A percentile compares a stretch with the other conserved stretches of the same genome.
These are phyloP conservation scores for Koerneria pararmatus DNA, from an alignment of 2,888 invertebrate species.

Conservation along the genomic window DNA sequence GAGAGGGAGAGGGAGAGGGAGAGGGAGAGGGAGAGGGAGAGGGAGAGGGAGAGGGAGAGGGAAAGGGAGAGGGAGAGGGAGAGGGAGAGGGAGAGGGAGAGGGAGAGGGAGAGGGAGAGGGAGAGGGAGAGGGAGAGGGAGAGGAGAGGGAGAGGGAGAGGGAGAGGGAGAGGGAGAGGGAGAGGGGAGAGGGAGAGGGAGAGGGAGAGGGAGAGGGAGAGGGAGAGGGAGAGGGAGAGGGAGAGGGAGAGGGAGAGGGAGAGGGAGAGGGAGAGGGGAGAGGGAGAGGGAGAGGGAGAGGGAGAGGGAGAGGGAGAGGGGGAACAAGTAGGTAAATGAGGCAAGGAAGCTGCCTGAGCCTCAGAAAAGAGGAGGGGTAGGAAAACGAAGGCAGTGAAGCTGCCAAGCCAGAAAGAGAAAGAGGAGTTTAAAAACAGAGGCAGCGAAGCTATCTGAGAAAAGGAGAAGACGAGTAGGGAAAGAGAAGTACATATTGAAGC, in stretches of 20 bases:
- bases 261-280: slow-evolving; percentile 6
- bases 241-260: slow-evolving; percentile 6
- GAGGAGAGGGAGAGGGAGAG: slow-evolving; percentile 6
- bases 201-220: slow-evolving; percentile 6
- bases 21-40: slow-evolving; percentile 6
- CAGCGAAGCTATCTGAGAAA: too few species aligned
- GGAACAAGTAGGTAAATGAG: background rate
- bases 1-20: background rate
- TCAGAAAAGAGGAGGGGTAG: slow-evolving; percentile 2
- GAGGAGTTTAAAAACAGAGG: too few species aligned
- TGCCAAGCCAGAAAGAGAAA: too few species aligned
- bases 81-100: slow-evolving; percentile 6
- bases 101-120: slow-evolving; percentile 6
- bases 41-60: slow-evolving; percentile 6
- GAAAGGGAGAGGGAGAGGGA: slow-evolving; percentile 6
- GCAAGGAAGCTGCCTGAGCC: too few species aligned
- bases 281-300: slow-evolving; percentile 6
- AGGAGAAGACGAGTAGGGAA: too few species aligned
- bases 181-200: slow-evolving; percentile 6
- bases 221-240: slow-evolving; percentile 6
- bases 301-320: slow-evolving; percentile 6
- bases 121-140: slow-evolving; percentile 6
- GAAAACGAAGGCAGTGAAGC: background rate
- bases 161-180: slow-evolving; percentile 6
- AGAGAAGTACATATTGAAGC: too few species aligned